These are phyloP conservation scores for Lycaena phlaeas DNA, from an alignment of 2,888 invertebrate species.

Conservation along the genomic window DNA sequence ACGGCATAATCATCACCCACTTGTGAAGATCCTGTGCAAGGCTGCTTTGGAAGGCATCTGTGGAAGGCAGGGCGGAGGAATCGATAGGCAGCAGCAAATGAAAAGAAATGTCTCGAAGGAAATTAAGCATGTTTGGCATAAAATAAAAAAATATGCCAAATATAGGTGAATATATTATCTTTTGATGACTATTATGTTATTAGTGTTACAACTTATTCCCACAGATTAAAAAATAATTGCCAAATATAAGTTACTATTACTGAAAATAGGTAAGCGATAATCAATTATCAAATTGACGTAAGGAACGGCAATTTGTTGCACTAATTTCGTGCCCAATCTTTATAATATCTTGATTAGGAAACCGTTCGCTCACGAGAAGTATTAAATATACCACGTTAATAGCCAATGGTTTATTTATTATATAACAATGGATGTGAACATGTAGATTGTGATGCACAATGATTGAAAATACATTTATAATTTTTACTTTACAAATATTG, in stretches of 20 bases:
- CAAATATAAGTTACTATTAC: neutral
- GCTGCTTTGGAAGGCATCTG: no score
- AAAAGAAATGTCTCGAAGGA: no score
- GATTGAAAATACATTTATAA: neutral
- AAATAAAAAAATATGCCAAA: no score
- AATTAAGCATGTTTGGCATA: no score
- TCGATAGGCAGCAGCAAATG: no score
- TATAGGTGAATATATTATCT: no score
- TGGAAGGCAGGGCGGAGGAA: no score
- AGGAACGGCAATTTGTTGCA: neutral
- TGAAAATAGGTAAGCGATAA: neutral
- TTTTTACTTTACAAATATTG: neutral
- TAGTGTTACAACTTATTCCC: no score
- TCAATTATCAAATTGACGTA: neutral
- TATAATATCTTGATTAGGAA: neutral
- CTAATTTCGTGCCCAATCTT: slow-evolving; percentile 2
- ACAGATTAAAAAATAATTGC: no score
- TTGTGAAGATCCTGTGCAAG: no score
- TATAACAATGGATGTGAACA: neutral
- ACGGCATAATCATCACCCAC: no score
- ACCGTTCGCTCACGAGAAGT: neutral
- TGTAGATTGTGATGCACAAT: neutral
- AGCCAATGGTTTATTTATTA: neutral
- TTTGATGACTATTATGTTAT: no score
- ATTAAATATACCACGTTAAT: neutral